Evolutionary conservation across 2,113 vertebrate genomes (phyloP), one percentile per base, ranked within the genome.

Genomic region (Nerophis ophidion): DNA sequence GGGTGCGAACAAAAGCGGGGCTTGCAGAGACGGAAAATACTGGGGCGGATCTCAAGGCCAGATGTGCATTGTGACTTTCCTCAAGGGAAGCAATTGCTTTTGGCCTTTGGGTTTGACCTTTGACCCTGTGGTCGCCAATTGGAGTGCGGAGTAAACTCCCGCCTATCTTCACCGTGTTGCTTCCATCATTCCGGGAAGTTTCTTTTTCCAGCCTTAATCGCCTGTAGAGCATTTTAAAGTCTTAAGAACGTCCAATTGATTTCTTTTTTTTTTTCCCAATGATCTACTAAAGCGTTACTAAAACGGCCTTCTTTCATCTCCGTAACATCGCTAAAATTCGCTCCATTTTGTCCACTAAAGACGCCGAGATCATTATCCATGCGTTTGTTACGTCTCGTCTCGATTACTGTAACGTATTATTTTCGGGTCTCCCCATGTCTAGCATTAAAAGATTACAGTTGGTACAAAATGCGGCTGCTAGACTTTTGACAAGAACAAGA

Each of bases 21-120:
- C 34, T 38, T 16, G 8, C 7, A 58, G 51, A 56, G 68, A 50
- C 48, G 58, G 51, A 46, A 73, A 70, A 72, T 72, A 70, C 70
- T 69, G 59, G 56, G 57, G 69, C 64, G 38, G 77, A 81, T 69
- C 77, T 74, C 57, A 72, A 72, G 80, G 81, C 66, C 74, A 68
- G 61, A 60, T 67, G 56, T 68, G 70, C 65, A 60, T 72, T 77
- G 67, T 72, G 65, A 67, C 68, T 72, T 79, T 82, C 76, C 80
- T 78, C 79, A 56, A 33, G 78, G 76, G 84, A 83, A 77, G 74
- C 81, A 83, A 86, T 84, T 76, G 80, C 71, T 71, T 64, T 67
- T 65, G 67, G 71, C 71, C 76, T 81, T 75, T 74, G 61, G 66
- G 74, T 80, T 74, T 81, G 76, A 78, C 77, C 81, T 87, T 76